Evolutionary conservation across 23 tunicate species (phyloP).

Genomic region (Trididemnum clinides): DNA sequence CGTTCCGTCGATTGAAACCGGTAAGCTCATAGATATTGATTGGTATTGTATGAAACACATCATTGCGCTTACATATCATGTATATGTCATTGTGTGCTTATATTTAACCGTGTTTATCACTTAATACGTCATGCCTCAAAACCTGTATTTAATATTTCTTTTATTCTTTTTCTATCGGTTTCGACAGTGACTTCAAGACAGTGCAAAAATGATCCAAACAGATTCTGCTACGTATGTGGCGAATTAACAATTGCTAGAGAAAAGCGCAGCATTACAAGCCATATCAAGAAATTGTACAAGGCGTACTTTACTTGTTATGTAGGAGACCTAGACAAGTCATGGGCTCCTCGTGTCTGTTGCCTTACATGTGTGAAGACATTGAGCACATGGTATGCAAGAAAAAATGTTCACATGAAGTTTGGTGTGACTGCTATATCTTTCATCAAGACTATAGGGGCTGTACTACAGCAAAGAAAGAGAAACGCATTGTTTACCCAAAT

Average conservation of each 20-base stretch:
- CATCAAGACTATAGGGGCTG: background rate
- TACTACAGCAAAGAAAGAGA: background rate
- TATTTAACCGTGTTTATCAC: too few species aligned
- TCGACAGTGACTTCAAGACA: conserved; percentile 4
- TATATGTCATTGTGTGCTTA: too few species aligned
- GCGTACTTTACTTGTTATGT: background rate
- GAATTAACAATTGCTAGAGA: conserved; percentile 12
- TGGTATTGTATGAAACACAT: too few species aligned
- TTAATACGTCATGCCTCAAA: background rate
- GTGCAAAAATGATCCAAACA: conserved; percentile 21
- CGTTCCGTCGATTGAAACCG: too few species aligned
- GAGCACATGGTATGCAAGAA: conserved; percentile 2
- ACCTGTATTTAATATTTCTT: background rate
- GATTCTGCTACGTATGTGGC: background rate
- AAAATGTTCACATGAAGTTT: conserved; percentile 14
- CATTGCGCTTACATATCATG: too few species aligned
- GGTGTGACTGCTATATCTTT: conserved; percentile 1
- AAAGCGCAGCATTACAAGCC: conserved; percentile 10
- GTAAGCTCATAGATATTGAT: too few species aligned
- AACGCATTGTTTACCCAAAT: conserved; percentile 7
- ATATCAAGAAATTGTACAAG: conserved; percentile 14
- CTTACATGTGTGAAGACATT: conserved; percentile 12
- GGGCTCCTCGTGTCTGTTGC: conserved; percentile 19
- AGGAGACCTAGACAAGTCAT: conserved; percentile 3
- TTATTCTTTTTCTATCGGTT: background rate